Conservation (phyloP, 1,140 invertebrate species). For the Chymomyza costata region DNA sequence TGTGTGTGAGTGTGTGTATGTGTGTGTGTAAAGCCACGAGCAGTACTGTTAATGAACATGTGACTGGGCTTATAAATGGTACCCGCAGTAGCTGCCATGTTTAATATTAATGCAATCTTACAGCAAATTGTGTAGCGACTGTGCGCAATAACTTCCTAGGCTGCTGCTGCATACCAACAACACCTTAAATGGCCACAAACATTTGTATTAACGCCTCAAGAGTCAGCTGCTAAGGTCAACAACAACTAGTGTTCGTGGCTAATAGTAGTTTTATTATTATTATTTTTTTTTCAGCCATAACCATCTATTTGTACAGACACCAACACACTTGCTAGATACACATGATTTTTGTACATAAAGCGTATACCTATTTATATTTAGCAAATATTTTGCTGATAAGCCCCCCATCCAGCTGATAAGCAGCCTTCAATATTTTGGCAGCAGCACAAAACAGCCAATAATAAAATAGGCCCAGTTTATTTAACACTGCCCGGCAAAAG, state of each 20-base stretch:
- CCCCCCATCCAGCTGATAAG: conserved; percentile 14
- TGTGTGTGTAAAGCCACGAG: conserved; percentile 56
- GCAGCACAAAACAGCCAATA: too few relatives aligned
- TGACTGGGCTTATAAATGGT: conserved; percentile 51
- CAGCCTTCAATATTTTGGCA: conserved; percentile 10
- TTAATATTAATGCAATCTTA: conserved; percentile 41
- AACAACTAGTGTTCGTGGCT: conserved; percentile 20
- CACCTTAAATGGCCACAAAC: conserved; percentile 31
- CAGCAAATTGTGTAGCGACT: too few relatives aligned
- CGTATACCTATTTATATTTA: conserved; percentile 40
- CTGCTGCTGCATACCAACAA: conserved; percentile 6
- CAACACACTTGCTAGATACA: conserved; percentile 2
- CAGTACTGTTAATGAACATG: conserved; percentile 56
- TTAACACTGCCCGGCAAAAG: too few relatives aligned
- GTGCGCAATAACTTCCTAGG: too few relatives aligned
- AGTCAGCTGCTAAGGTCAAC: conserved; percentile 33
- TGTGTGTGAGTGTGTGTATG: conserved; percentile 1
- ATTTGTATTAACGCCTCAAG: too few relatives aligned
- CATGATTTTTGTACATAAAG: not conserved
- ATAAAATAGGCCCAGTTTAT: too few relatives aligned
- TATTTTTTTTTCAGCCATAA: conserved; percentile 26
- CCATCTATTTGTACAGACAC: not conserved
- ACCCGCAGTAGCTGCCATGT: conserved; percentile 19
- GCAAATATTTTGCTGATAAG: conserved; percentile 35
- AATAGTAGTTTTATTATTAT: not conserved